Percentiles rank a stretch among this genome's conserved stretches.
Conservation (phyloP, 2,888 invertebrate species). For the Cancer borealis region DNA sequence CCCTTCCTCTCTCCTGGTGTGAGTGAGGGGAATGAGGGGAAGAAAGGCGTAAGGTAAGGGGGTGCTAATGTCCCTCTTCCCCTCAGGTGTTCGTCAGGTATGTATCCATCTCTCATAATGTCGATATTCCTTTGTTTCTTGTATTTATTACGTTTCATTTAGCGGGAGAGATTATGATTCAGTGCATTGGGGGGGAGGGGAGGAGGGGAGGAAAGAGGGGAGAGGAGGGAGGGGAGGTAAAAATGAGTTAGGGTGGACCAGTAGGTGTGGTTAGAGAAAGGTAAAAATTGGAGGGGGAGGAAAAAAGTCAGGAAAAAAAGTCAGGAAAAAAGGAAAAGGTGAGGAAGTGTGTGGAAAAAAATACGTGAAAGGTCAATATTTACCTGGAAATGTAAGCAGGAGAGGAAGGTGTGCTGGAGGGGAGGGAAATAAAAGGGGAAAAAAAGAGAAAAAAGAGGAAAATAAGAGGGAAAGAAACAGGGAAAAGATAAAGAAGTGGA, state of each 20-base stretch:
- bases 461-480: background rate
- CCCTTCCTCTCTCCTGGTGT: background rate
- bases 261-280: slow-evolving; percentile 5
- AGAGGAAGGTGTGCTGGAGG: background rate
- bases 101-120: slow-evolving; percentile 43
- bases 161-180: slow-evolving; percentile 55
- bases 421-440: background rate
- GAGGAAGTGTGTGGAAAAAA: background rate
- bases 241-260: slow-evolving; percentile 6
- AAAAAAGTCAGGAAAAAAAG: background rate
- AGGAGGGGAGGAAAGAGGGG: background rate
- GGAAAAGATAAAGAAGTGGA: background rate
- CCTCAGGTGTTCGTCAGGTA: slow-evolving; percentile 33
- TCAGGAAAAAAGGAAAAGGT: slow-evolving; percentile 2
- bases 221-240: slow-evolving; percentile 7
- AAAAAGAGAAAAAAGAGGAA: background rate
- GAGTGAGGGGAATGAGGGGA: slow-evolving; percentile 16
- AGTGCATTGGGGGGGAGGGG: background rate
- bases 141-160: slow-evolving; percentile 64
- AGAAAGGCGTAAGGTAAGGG: background rate
- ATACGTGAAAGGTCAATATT: background rate
- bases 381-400: background rate
- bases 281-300: slow-evolving; percentile 13
- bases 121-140: slow-evolving; percentile 66
- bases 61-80: slow-evolving; percentile 31